phyloP scores from a whole-genome alignment of 23 tunicate genomes.

The Phallusia fumigata region DNA sequence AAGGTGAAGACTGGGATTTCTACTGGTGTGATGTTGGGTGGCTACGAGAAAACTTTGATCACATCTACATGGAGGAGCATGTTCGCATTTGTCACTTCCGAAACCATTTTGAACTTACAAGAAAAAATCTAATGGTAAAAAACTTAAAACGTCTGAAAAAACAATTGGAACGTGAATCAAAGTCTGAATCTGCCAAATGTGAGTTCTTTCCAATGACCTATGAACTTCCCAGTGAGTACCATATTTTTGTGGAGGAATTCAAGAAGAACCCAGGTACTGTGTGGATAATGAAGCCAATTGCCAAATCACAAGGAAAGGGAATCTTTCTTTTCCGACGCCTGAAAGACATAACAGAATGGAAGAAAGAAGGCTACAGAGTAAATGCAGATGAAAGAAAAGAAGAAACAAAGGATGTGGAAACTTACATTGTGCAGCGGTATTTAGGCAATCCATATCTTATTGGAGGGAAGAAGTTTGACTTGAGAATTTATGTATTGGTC shows the following conservation, averaged over 20 bases:
- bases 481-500: constrained; percentile 92
- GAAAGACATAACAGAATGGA: constrained; percentile 98
- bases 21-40: constrained; percentile 97
- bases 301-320: constrained; percentile 97
- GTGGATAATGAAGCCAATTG: constrained; percentile 99
- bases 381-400: constrained; percentile 79
- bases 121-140: constrained; percentile 95
- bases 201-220: constrained; percentile 97
- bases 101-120: constrained; percentile 82
- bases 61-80: constrained; percentile 93
- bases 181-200: constrained; percentile 78
- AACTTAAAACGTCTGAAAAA: constrained; percentile 87
- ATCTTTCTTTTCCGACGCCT: constrained; percentile 86
- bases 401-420: constrained; percentile 90
- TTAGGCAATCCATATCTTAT: constrained; percentile 87
- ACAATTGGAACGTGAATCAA: constrained; percentile 86
- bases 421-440: constrained; percentile 94
- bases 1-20: constrained; percentile 93
- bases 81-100: constrained; percentile 87
- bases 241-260: constrained; percentile 96
- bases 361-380: constrained; percentile 78
- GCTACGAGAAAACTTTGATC: constrained; percentile 93
- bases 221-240: constrained; percentile 95
- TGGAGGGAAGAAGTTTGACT: constrained; percentile 97
- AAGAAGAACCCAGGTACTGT: constrained; percentile 93